Percentiles rank a stretch among this genome's conserved stretches.
Evolutionary conservation across 1,140 invertebrate species (phyloP).

Genomic region (Drosophila insularis): DNA sequence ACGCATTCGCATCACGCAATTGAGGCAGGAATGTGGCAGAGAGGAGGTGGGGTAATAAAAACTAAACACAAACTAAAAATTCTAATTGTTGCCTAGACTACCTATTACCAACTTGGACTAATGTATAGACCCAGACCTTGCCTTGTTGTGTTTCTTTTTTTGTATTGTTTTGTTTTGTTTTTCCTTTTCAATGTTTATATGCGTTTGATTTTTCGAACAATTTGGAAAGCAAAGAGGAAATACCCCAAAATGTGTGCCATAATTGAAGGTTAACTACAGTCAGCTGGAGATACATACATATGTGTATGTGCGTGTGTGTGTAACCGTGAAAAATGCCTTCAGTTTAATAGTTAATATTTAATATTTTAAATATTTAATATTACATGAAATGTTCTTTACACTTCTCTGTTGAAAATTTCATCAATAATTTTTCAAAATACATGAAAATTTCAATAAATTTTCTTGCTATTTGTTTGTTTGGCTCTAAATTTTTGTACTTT

Average conservation of each 20-base stretch:
- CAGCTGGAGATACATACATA: background rate
- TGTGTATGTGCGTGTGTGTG: background rate
- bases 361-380: too few species aligned
- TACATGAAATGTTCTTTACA: background rate
- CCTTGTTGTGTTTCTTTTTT: background rate
- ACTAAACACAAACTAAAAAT: background rate
- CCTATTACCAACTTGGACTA: too few species aligned
- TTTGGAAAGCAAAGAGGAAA: background rate
- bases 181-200: background rate
- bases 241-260: background rate
- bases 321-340: background rate
- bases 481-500: too few species aligned
- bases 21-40: background rate
- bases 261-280: background rate
- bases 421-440: background rate
- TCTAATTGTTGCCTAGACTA: constrained; percentile 3
- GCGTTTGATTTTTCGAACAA: background rate
- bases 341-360: background rate
- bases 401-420: background rate
- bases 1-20: constrained; percentile 1
- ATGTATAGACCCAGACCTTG: background rate
- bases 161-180: background rate
- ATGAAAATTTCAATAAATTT: background rate
- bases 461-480: too few species aligned
- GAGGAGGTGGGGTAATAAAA: too few species aligned